phyloP scores from a whole-genome alignment of 2,797 vertebrate genomes.

The Chanos chanos region DNA sequence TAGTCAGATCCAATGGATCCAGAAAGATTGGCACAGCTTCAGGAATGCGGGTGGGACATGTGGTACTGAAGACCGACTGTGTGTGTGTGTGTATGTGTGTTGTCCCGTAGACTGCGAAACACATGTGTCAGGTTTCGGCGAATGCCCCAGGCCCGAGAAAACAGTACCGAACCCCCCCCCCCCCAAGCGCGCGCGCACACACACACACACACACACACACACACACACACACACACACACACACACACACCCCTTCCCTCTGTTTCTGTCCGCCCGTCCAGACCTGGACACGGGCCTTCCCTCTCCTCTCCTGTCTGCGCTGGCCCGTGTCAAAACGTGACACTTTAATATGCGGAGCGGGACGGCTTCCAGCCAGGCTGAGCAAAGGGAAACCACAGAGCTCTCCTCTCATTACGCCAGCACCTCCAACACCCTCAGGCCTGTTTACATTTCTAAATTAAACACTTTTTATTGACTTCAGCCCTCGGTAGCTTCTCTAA shows the following conservation, averaged over 20 bases:
- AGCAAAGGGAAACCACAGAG: constrained; percentile 30
- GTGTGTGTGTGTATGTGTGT: too few relatives aligned
- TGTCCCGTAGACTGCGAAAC: too few relatives aligned
- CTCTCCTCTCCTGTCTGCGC: constrained; percentile 12
- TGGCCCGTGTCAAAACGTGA: constrained; percentile 19
- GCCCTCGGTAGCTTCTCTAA: constrained; percentile 33
- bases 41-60: too few relatives aligned
- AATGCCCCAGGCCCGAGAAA: too few relatives aligned
- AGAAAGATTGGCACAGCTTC: too few relatives aligned
- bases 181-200: constrained; percentile 36
- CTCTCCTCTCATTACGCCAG: constrained; percentile 26
- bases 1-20: too few relatives aligned
- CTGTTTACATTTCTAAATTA: constrained; percentile 72
- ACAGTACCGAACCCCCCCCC: not conserved
- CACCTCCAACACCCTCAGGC: constrained; percentile 49
- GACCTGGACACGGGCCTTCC: not conserved
- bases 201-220: constrained; percentile 46
- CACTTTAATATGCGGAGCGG: constrained; percentile 22
- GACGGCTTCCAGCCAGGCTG: too few relatives aligned
- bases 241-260: not conserved
- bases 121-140: too few relatives aligned
- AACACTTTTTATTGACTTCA: constrained; percentile 69
- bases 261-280: too few relatives aligned
- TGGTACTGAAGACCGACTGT: too few relatives aligned
- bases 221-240: constrained; percentile 25